phyloP scores from a whole-genome alignment of 2,797 vertebrate species.

The Huso huso region DNA sequence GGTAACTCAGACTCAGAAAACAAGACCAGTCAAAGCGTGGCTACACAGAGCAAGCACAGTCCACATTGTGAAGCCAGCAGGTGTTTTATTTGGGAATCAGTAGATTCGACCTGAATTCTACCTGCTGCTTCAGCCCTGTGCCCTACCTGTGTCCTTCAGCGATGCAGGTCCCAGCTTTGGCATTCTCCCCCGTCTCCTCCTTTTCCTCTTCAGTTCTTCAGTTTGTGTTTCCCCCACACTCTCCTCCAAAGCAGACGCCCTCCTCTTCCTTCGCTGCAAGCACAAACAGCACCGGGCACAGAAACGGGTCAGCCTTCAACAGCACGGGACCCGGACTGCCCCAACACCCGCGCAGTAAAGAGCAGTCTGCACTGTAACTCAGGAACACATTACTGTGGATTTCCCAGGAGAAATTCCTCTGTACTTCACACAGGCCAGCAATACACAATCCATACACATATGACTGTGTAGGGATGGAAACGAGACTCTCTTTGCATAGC shows the following conservation, averaged over 20 bases:
- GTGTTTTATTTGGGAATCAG: too few relatives aligned
- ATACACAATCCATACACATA: conserved; percentile 24
- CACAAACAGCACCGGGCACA: conserved; percentile 17
- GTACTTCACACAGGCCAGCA: conserved; percentile 21
- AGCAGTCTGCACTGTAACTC: too few relatives aligned
- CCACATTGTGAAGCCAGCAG: too few relatives aligned
- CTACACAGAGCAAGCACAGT: too few relatives aligned
- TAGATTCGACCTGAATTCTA: too few relatives aligned
- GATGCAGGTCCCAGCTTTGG: conserved; percentile 30
- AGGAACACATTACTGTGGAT: not conserved
- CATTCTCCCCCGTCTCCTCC: conserved; percentile 37
- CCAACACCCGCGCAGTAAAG: not conserved
- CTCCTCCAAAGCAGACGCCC: conserved; percentile 41
- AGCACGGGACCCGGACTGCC: conserved; percentile 7
- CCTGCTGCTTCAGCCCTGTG: too few relatives aligned
- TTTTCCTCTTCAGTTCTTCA: conserved; percentile 28
- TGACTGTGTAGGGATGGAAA: too few relatives aligned
- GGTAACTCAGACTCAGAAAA: too few relatives aligned
- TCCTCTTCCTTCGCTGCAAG: conserved; percentile 53
- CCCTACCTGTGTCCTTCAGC: conserved; percentile 44
- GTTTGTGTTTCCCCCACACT: conserved; percentile 28
- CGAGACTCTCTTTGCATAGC: too few relatives aligned
- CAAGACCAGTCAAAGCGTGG: too few relatives aligned
- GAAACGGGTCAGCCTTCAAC: conserved; percentile 5
- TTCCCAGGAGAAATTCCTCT: conserved; percentile 20